Evolutionary conservation across 1,140 invertebrate genomes (phyloP).

Genomic region (Procambarus virginalis): DNA sequence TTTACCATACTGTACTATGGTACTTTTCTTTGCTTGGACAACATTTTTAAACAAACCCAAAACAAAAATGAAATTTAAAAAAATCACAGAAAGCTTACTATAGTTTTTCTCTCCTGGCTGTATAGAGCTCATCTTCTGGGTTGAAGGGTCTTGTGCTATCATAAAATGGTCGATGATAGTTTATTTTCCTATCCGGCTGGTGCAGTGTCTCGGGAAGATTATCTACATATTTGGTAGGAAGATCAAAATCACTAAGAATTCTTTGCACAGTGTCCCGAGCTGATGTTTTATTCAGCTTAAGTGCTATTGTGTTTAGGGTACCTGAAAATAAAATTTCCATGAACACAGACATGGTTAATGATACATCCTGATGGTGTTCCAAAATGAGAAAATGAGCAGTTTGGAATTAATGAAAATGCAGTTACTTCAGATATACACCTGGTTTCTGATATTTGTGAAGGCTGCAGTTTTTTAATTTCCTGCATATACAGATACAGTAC

Average conservation of each 20-base stretch:
- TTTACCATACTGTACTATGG: too few species aligned
- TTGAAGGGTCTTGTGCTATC: conserved; percentile 22
- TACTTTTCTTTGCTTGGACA: too few species aligned
- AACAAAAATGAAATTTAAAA: neutral
- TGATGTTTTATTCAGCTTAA: conserved; percentile 42
- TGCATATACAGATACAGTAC: too few species aligned
- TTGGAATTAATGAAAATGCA: too few species aligned
- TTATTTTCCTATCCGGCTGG: conserved; percentile 56
- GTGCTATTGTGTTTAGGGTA: conserved; percentile 18
- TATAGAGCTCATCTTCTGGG: conserved; percentile 30
- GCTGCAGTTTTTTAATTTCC: too few species aligned
- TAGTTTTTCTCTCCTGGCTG: conserved; percentile 27
- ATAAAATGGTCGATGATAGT: conserved; percentile 63
- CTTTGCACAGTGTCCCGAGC: conserved; percentile 83
- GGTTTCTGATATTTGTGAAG: too few species aligned
- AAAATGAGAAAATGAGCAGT: too few species aligned
- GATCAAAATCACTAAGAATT: conserved; percentile 86
- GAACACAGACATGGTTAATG: too few species aligned
- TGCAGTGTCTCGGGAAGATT: conserved; percentile 71
- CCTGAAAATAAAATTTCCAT: conserved; percentile 16
- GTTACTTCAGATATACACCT: too few species aligned
- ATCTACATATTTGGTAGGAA: conserved; percentile 88
- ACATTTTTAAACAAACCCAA: too few species aligned
- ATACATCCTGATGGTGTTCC: too few species aligned
- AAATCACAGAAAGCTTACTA: conserved; percentile 43